Base-by-base conservation (phyloP, 2,888 invertebrate species). In the Drosophila yooni region DNA sequence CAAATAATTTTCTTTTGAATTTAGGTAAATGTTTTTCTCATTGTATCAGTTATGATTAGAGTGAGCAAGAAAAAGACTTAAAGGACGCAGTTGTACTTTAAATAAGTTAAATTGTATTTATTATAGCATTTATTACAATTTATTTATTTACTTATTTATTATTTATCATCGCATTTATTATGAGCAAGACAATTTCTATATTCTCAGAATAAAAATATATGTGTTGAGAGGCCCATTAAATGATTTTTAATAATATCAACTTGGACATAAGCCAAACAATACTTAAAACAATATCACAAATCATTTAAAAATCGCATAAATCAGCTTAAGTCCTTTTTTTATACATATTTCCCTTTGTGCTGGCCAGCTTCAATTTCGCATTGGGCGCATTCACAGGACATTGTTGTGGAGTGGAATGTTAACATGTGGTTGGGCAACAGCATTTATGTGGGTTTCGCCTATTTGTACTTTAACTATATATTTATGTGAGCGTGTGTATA, bases 401-500 rank as follows among this genome's bases (percentile, higher is more conserved):
- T 52, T 64, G 59, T 62, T 65, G 67, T 52, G 57, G 68, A 62
- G 27, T 52, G 54, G 53, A 67, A 70, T 81, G 74, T 81, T 51
- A 64, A 74, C 63, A 70, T 83, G 70, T 70, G 70, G 65, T 66
- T 51, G 58, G 50, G 74, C 51, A 48, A 36, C 59, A 50, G 50
- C 52, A 62, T 68, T 57, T 60, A 65, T 80, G 70, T 70, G 72
- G 80, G 61, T 52, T 72, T n/a, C 53, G 54, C 74, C 71, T 68
- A 76, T 83, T 83, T 76, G 66, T 72, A 70, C 68, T 70, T 78
- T 52, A 73, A 71, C 66, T 70, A 60, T 40, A 46, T 8, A 46
- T 43, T 11, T 21, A n/a, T 21, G 8, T 38, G 11, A 5, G n/a
- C 1, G n/a, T 21, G 6, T 21, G 6, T 25, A 33, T 58, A 7